Conservation (phyloP, 2,888 invertebrate species). For the Eugnorisma glareosa region DNA sequence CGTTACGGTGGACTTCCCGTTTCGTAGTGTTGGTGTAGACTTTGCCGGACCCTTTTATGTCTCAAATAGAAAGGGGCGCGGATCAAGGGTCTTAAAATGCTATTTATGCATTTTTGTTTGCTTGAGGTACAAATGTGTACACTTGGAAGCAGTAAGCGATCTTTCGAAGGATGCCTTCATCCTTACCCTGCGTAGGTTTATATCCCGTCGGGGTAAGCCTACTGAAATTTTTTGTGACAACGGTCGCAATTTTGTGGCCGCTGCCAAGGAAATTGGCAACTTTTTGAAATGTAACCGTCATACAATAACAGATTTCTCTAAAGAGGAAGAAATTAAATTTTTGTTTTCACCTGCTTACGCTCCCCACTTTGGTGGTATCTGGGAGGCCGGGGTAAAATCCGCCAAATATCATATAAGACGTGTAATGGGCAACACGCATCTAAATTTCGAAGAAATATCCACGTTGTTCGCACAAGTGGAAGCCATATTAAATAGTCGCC, state of each 20-base stretch:
- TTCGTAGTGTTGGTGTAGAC: not conserved
- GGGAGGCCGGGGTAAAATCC: too few species aligned
- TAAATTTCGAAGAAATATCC: not conserved
- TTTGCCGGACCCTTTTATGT: not conserved
- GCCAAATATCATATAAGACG: not conserved
- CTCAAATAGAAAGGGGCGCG: not conserved
- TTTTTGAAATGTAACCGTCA: too few species aligned
- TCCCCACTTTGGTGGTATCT: too few species aligned
- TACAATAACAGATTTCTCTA: too few species aligned
- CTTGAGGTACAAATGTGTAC: not conserved
- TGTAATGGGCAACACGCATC: not conserved
- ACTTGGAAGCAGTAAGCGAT: not conserved
- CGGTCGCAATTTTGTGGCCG: too few species aligned
- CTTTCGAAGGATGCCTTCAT: not conserved
- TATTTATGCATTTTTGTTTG: not conserved
- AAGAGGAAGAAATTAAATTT: too few species aligned
- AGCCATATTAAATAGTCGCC: conserved; percentile 3
- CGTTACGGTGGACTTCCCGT: not conserved
- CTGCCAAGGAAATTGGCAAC: too few species aligned
- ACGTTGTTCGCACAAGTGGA: conserved; percentile 6
- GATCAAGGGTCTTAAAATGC: not conserved
- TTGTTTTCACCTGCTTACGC: too few species aligned
- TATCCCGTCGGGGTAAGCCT: too few species aligned
- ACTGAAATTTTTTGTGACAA: too few species aligned
- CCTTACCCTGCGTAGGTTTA: too few species aligned